Base-by-base conservation (phyloP, 2,888 invertebrate species). In the Orgyia antiqua region DNA sequence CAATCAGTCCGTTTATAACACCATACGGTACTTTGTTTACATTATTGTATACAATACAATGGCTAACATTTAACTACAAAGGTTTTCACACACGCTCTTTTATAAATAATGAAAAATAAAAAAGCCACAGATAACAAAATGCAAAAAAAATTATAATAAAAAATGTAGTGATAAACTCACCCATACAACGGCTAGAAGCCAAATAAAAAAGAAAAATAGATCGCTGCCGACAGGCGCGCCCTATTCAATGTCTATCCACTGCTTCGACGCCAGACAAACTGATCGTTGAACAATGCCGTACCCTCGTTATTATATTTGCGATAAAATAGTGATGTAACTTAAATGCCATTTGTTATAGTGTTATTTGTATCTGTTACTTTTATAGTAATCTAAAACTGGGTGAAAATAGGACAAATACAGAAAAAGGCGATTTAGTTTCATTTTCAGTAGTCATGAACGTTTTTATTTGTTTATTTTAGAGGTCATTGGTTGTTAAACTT, bases 101-200 rank as follows among this genome's bases (percentile, higher is more conserved):
- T 47, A 17, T 36, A 23, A 32, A 38, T 13, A 28, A 27, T 15
- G 4, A 4, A 3, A 21, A 20, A 15, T 15, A 15, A 6, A 10
- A 15, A 29, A 8, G 13, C 13, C 10, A 32, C 10, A 15, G 21
- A 4, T 15, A 12, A 48, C 21, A 30, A 27, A 29, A 26, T 39
- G 27, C 9, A n/a, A n/a, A n/a, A n/a, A n/a, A n/a, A n/a, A n/a
- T n/a, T n/a, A n/a, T n/a, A 25, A 20, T 33, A 31, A 32, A 32
- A 26, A 29, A 27, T 36, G 34, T 45, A 32, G 42, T 46, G 44
- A 46, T 32, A 45, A 42, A 80, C 87, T 86, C 51, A 87, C 87
- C 87, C 87, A 87, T 87, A 87, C 87, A 87, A 87, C 74, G 87
- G 87, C 87, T 82, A 87, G 84, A 78, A 86, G 87, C 87, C 87